Evolutionary conservation across 1,140 invertebrate genomes (phyloP).

Genomic region (Brachionus sp.): DNA sequence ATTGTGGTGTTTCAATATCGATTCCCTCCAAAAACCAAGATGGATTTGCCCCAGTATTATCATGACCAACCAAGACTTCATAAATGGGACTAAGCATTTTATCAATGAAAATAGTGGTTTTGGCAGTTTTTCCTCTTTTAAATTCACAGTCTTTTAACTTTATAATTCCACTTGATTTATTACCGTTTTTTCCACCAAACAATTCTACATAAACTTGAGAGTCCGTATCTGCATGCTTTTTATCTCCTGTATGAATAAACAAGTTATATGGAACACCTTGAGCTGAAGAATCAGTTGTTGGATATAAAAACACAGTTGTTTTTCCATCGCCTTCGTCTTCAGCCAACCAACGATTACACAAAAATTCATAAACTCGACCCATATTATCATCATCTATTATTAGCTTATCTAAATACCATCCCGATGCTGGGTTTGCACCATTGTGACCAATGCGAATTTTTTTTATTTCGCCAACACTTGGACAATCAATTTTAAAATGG

Average conservation of each 20-base stretch:
- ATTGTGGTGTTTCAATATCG: conserved; percentile 53
- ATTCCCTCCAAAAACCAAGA: conserved; percentile 59
- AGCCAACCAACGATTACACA: conserved; percentile 55
- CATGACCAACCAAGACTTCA: conserved; percentile 57
- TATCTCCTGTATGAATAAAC: conserved; percentile 56
- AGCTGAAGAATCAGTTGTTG: conserved; percentile 50
- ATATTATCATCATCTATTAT: conserved; percentile 55
- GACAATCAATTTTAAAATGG: conserved; percentile 55
- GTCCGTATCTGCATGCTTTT: conserved; percentile 54
- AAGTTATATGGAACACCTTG: conserved; percentile 54
- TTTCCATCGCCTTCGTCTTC: conserved; percentile 57
- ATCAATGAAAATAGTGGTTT: conserved; percentile 55
- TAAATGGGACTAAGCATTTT: conserved; percentile 55
- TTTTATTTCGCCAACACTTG: conserved; percentile 54
- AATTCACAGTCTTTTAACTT: conserved; percentile 57
- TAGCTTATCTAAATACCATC: conserved; percentile 49
- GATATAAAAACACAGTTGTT: conserved; percentile 53
- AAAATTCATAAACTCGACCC: conserved; percentile 54
- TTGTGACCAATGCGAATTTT: conserved; percentile 58
- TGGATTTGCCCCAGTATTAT: conserved; percentile 53
- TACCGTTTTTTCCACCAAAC: conserved; percentile 51
- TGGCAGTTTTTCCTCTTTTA: conserved; percentile 53
- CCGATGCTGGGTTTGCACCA: conserved; percentile 54
- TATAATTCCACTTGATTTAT: conserved; percentile 55
- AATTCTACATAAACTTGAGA: conserved; percentile 56